Evolutionary conservation across 2,797 vertebrate genomes (phyloP).

Genomic region (Peromyscus nudipes): DNA sequence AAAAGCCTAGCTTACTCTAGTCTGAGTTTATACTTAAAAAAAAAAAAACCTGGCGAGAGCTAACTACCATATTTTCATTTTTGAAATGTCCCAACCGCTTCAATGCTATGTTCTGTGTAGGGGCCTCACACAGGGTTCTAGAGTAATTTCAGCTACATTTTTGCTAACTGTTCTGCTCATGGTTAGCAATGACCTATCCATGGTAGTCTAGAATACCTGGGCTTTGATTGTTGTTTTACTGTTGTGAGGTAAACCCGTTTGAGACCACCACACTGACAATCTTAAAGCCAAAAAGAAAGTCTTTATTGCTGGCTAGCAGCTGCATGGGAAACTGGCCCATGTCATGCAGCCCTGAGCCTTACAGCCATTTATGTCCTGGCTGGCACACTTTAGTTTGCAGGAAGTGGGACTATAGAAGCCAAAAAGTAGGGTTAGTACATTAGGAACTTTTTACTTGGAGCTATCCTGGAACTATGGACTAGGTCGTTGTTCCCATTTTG

Average conservation of each 20-base stretch:
- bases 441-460: not conserved
- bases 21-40: not conserved
- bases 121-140: not conserved
- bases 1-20: not conserved
- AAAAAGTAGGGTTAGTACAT: not conserved
- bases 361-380: not conserved
- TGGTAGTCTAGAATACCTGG: too few relatives aligned
- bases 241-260: not conserved
- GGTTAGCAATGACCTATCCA: not conserved
- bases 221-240: not conserved
- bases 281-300: not conserved
- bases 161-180: not conserved
- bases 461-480: not conserved
- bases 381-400: not conserved
- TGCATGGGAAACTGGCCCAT: not conserved
- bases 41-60: not conserved
- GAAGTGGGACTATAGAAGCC: too few relatives aligned
- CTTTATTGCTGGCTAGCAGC: not conserved
- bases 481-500: not conserved
- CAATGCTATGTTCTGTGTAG: not conserved
- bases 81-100: not conserved
- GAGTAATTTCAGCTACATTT: not conserved
- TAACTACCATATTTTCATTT: not conserved
- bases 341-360: not conserved
- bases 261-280: not conserved